phyloP scores from a whole-genome alignment of 2,113 vertebrate species.

The Penelope pileata region DNA sequence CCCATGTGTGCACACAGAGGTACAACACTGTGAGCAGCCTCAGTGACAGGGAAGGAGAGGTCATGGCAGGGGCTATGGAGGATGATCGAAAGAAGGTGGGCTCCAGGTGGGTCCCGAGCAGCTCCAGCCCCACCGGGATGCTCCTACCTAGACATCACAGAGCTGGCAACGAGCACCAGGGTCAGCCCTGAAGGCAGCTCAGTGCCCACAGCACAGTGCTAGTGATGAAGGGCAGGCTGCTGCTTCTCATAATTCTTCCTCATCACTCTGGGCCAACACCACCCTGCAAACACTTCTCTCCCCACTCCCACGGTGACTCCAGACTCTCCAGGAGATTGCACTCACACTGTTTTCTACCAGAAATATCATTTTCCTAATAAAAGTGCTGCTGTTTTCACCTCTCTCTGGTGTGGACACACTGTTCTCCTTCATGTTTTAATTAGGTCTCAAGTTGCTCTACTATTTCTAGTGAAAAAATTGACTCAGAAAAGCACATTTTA shows the following conservation, averaged over 20 bases:
- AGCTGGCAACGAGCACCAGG: neutral
- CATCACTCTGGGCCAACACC: neutral
- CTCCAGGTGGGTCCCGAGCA: neutral
- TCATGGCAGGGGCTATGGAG: neutral
- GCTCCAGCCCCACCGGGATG: neutral
- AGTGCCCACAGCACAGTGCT: fast-evolving
- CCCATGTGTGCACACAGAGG: fast-evolving
- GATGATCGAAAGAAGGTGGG: fast-evolving
- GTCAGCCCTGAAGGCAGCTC: neutral
- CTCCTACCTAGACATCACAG: neutral
- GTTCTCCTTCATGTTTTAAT: slow-evolving; percentile 14
- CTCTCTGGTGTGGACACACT: neutral
- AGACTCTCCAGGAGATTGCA: neutral
- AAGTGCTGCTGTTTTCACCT: slow-evolving; percentile 18
- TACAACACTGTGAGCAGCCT: fast-evolving
- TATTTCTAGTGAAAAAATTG: neutral
- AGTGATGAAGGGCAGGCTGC: neutral
- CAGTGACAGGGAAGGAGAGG: neutral
- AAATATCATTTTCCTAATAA: neutral
- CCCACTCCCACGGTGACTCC: neutral
- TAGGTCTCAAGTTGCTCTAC: neutral
- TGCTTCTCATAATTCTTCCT: neutral
- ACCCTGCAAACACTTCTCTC: neutral
- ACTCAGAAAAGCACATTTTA: neutral
- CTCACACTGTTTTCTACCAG: neutral